Conservation (phyloP, 2,797 vertebrate genomes). For the Antrozous pallidus region DNA sequence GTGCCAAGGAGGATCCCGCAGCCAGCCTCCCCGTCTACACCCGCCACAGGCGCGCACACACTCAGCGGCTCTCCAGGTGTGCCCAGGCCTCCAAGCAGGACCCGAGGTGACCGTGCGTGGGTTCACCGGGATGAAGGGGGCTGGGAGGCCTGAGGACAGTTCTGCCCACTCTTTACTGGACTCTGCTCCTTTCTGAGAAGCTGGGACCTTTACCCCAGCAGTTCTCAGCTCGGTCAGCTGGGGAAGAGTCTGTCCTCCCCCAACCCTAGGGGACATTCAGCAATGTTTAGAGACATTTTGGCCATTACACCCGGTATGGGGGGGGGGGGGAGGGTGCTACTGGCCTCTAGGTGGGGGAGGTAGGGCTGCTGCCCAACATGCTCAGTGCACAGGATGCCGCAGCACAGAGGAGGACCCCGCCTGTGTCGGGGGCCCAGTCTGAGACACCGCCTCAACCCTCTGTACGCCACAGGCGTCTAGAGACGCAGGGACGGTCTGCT, state of each 20-base stretch:
- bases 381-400: not conserved
- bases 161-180: not conserved
- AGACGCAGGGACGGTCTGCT: too few relatives aligned
- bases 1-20: not conserved
- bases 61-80: not conserved
- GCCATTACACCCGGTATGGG: not conserved
- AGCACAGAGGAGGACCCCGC: not conserved
- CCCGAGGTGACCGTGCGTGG: not conserved
- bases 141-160: not conserved
- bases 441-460: not conserved
- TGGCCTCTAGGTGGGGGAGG: not conserved
- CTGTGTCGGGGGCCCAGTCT: not conserved
- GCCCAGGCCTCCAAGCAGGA: not conserved
- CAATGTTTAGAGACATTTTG: not conserved
- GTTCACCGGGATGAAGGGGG: not conserved
- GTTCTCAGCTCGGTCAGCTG: not conserved
- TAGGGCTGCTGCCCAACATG: not conserved
- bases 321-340: not conserved
- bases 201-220: not conserved
- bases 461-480: too few relatives aligned
- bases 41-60: not conserved
- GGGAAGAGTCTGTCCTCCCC: not conserved
- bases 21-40: not conserved
- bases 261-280: not conserved
- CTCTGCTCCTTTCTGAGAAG: not conserved